phyloP scores from a whole-genome alignment of 2,797 vertebrate species.

The Argya squamiceps region DNA sequence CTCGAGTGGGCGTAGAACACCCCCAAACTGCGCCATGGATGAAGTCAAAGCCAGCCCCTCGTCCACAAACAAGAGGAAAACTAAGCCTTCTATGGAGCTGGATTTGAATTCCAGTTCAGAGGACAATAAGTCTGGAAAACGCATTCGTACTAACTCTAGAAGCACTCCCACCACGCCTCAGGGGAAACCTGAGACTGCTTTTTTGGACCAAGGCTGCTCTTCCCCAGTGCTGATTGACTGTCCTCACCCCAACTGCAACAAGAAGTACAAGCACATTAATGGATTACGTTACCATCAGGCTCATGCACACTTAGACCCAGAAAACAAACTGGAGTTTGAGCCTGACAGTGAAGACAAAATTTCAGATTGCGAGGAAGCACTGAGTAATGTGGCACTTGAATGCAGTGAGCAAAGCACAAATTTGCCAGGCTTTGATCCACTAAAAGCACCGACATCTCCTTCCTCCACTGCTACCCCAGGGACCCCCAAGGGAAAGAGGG shows the following conservation, averaged over 20 bases:
- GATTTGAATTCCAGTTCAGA: slow-evolving; percentile 92
- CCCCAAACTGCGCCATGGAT: slow-evolving; percentile 90
- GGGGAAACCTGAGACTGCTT: slow-evolving; percentile 89
- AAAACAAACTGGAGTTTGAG: slow-evolving; percentile 92
- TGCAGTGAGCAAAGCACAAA: slow-evolving; percentile 84
- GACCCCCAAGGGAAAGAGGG: slow-evolving; percentile 89
- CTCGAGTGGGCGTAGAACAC: slow-evolving; percentile 87
- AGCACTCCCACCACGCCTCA: slow-evolving; percentile 95
- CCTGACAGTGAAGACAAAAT: slow-evolving; percentile 91
- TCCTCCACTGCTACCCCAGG: slow-evolving; percentile 85
- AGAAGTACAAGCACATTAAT: slow-evolving; percentile 99
- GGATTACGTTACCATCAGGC: slow-evolving; percentile 97
- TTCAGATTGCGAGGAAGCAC: slow-evolving; percentile 91
- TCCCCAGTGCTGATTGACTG: slow-evolving; percentile 98
- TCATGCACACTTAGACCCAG: slow-evolving; percentile 92
- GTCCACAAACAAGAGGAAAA: slow-evolving; percentile 89
- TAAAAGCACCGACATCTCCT: slow-evolving; percentile 86
- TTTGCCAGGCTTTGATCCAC: slow-evolving; percentile 74
- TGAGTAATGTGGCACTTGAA: slow-evolving; percentile 85
- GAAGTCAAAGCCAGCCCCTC: slow-evolving; percentile 89
- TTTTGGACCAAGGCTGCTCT: slow-evolving; percentile 93
- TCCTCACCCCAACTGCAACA: slow-evolving; percentile 98
- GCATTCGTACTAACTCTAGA: slow-evolving; percentile 92
- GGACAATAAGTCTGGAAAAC: slow-evolving; percentile 90
- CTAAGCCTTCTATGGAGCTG: slow-evolving; percentile 89